Percentiles rank a stretch among this genome's conserved stretches.
phyloP scores from a whole-genome alignment of 2,888 invertebrate species.

The Tolmerus cingulatus region DNA sequence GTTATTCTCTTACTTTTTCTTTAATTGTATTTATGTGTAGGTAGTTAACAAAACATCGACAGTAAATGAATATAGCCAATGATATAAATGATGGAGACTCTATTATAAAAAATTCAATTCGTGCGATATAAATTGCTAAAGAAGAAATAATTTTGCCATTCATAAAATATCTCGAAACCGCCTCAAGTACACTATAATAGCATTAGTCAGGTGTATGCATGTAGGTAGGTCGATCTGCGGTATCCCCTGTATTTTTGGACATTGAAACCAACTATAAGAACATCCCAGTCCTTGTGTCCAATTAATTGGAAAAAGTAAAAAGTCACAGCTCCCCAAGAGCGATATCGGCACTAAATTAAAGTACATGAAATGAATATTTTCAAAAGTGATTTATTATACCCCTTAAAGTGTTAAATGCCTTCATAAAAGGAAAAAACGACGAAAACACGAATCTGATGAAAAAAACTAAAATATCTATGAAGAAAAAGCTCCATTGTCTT shows the following conservation, averaged over 20 bases:
- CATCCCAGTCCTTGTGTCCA: neutral
- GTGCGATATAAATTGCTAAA: neutral
- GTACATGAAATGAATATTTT: neutral
- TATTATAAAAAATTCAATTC: neutral
- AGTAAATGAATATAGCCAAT: neutral
- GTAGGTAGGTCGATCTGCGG: neutral
- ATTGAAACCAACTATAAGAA: neutral
- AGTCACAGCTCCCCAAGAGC: neutral
- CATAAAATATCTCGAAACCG: neutral
- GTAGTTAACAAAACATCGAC: neutral
- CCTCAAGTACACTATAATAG: neutral
- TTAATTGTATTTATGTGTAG: too few relatives aligned
- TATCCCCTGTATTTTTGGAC: neutral
- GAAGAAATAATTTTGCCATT: neutral
- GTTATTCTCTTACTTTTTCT: neutral
- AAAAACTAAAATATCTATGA: neutral
- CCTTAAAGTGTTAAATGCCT: neutral
- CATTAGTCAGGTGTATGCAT: neutral
- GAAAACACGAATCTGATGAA: neutral
- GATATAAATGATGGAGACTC: neutral
- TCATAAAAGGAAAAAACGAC: neutral
- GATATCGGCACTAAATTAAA: neutral
- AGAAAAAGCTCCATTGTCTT: neutral
- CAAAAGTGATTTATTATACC: neutral
- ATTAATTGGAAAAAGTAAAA: neutral